Base-by-base conservation (phyloP, 2,888 invertebrate genomes). In the Tethea ocularis region DNA sequence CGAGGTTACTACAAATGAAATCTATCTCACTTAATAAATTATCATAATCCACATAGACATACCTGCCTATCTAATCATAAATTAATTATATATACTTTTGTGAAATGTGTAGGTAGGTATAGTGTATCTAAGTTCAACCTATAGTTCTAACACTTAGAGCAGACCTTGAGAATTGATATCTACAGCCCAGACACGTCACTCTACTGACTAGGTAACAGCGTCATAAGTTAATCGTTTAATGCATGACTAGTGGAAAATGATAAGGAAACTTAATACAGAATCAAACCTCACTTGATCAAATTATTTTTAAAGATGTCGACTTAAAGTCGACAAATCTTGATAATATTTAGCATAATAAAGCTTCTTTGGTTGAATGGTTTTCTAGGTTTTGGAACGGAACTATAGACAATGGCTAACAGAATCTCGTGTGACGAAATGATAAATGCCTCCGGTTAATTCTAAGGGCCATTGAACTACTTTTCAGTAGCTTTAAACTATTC, bases 231-330 rank as follows among this genome's bases (percentile, higher is more conserved):
- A 46, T 46, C 46, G 46, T 20, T 8, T 46, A 46, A 46, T 20
- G 6, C 46, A 46, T 46, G 46, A 46, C 46, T 20, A 46, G 46
- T 8, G 46, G 46, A 46, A 46, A 46, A 46, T 46, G 46, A 46
- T 46, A 46, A 46, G 46, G 11, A 20, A 46, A 20, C 8, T 20
- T 46, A 41, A 41, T n/a, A 10, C 20, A 20, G 8, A n/a, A 46
- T 46, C 5, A n/a, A 38, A 38, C 26, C 38, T 36, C n/a, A 38
- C 7, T n/a, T n/a, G 5, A 1, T 36, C 13, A 36, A 36, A 36
- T 13, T 36, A 33, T 10, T 33, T 33, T 33, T 33, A 13, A 36
- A 36, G 13, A 36, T 15, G 11, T 33, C 33, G n/a, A n/a, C n/a
- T n/a, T n/a, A n/a, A n/a, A n/a, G n/a, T n/a, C n/a, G n/a, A n/a